Conservation (phyloP, 2,888 invertebrate species). For the Pyrochroa serraticornis region DNA sequence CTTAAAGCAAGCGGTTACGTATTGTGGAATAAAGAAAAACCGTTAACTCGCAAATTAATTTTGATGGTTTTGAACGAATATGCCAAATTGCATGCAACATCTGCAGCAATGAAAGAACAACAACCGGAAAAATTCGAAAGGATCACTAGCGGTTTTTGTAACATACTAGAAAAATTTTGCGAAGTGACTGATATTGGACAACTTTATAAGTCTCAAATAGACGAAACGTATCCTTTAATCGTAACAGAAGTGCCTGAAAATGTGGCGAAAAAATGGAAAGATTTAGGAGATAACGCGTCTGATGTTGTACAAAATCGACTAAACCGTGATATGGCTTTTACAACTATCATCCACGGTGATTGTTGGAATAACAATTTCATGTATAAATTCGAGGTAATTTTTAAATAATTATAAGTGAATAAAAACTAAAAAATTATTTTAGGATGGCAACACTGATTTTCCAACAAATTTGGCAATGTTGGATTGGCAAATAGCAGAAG, state of each 20-base stretch:
- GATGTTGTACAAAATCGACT: neutral
- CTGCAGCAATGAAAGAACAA: no score
- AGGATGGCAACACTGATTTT: neutral
- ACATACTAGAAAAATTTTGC: slow-evolving; percentile 12
- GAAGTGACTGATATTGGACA: neutral
- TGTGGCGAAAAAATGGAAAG: neutral
- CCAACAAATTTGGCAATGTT: slow-evolving; percentile 18
- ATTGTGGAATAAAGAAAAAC: slow-evolving; percentile 33
- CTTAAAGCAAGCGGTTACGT: slow-evolving; percentile 33
- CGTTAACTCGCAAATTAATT: slow-evolving; percentile 39
- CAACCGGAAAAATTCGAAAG: slow-evolving; percentile 23
- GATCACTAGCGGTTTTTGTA: slow-evolving; percentile 2
- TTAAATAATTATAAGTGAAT: neutral
- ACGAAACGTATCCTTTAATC: slow-evolving; percentile 10
- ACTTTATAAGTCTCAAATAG: neutral
- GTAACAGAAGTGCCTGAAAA: neutral
- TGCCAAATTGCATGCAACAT: slow-evolving; percentile 28
- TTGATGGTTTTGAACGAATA: slow-evolving; percentile 38
- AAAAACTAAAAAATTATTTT: neutral
- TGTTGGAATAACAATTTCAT: slow-evolving; percentile 30
- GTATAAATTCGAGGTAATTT: slow-evolving; percentile 19
- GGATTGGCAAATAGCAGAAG: slow-evolving; percentile 37
- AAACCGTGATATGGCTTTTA: slow-evolving; percentile 7
- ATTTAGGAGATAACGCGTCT: neutral
- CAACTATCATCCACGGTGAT: slow-evolving; percentile 24